phyloP scores from a whole-genome alignment of 2,888 invertebrate species.

The Catocala sponsa region DNA sequence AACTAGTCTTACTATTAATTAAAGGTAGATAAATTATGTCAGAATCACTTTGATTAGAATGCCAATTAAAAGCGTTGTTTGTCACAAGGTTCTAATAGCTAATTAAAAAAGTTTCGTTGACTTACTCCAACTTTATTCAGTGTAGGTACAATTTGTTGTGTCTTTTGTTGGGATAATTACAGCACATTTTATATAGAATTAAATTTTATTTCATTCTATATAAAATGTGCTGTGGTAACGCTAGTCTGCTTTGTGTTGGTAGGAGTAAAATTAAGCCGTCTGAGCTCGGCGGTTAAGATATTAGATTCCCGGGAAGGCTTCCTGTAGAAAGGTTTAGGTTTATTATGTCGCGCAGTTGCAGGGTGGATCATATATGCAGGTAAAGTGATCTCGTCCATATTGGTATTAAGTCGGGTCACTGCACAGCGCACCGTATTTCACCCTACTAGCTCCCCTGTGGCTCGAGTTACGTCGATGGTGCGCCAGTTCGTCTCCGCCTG shows the following conservation, averaged over 20 bases:
- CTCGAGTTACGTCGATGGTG: conserved; percentile 13
- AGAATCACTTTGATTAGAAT: conserved; percentile 25
- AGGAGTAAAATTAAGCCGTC: not conserved
- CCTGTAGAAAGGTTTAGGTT: conserved; percentile 14
- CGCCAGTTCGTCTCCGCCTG: conserved; percentile 9
- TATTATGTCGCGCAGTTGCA: conserved; percentile 26
- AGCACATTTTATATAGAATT: not conserved
- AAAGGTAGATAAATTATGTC: conserved; percentile 40
- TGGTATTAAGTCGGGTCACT: conserved; percentile 39
- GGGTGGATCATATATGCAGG: conserved; percentile 23
- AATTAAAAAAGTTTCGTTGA: conserved; percentile 37
- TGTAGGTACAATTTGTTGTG: conserved; percentile 20
- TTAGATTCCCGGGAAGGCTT: conserved; percentile 32
- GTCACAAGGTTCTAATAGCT: conserved; percentile 26
- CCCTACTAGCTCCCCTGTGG: conserved; percentile 17
- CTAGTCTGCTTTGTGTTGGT: no score
- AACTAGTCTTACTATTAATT: conserved; percentile 44
- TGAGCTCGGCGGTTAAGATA: conserved; percentile 33
- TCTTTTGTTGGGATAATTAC: conserved; percentile 9
- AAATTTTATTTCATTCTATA: not conserved
- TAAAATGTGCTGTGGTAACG: no score
- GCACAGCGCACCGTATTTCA: conserved; percentile 20
- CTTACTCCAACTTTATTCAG: conserved; percentile 19
- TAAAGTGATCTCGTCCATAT: conserved; percentile 43
- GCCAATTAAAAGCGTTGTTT: conserved; percentile 26